A percentile compares a stretch with the other conserved stretches of the same genome.
Conservation (phyloP, 2,797 vertebrate genomes). For the Heliangelus exortis region DNA sequence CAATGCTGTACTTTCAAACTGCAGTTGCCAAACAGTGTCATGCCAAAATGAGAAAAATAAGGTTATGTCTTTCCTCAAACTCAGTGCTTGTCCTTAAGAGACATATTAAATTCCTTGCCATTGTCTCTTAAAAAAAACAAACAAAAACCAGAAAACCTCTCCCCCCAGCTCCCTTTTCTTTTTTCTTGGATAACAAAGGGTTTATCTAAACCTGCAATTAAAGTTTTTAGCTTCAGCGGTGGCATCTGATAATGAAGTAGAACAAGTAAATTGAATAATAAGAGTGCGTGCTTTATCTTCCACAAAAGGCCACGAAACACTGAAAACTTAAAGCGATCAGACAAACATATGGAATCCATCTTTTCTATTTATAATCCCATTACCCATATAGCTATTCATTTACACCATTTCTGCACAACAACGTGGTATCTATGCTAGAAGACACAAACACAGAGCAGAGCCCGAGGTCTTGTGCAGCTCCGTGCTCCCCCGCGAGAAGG, state of each 20-base stretch:
- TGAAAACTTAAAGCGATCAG: slow-evolving; percentile 14
- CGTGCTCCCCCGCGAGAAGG: neutral
- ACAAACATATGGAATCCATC: slow-evolving; percentile 59
- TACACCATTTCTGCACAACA: slow-evolving; percentile 29
- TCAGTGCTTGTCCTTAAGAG: neutral
- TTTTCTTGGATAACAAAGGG: neutral
- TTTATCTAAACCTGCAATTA: slow-evolving; percentile 24
- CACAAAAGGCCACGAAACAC: neutral
- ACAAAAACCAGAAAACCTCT: neutral
- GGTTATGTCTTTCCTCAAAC: neutral
- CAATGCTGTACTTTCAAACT: neutral
- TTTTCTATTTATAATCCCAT: slow-evolving; percentile 50
- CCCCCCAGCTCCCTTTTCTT: neutral
- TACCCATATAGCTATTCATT: slow-evolving; percentile 24
- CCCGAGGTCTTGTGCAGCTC: neutral
- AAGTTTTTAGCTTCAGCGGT: slow-evolving; percentile 17
- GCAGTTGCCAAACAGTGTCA: neutral
- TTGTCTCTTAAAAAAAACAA: neutral
- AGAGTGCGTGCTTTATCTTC: neutral
- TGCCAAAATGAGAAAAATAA: neutral
- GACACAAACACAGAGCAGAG: neutral
- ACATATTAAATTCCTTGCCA: neutral
- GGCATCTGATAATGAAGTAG: slow-evolving; percentile 17
- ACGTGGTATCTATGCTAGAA: neutral
- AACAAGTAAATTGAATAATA: neutral